Evolutionary conservation across 2,888 invertebrate species (phyloP).

Genomic region (Andrena trimmerana): DNA sequence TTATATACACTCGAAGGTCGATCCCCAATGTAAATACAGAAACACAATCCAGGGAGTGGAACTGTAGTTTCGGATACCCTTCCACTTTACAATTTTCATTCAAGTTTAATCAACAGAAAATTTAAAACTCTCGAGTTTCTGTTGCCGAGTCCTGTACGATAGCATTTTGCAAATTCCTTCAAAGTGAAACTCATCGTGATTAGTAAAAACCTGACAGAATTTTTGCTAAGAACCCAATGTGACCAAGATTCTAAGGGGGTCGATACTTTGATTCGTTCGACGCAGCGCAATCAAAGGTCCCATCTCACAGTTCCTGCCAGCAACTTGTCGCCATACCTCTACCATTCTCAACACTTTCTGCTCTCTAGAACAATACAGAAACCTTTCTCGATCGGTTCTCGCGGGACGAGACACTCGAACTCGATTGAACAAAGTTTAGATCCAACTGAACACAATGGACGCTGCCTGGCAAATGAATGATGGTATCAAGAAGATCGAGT

Average conservation of each 20-base stretch:
- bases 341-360: conserved; percentile 8
- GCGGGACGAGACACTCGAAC: conserved; percentile 37
- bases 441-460: neutral
- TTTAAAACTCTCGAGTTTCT: neutral
- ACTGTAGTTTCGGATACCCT: too few relatives aligned
- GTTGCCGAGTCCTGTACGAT: too few relatives aligned
- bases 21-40: neutral
- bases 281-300: conserved; percentile 29
- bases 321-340: conserved; percentile 12
- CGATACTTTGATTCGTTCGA: conserved; percentile 15
- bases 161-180: too few relatives aligned
- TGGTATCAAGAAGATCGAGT: neutral
- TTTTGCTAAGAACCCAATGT: neutral
- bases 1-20: neutral
- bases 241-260: neutral
- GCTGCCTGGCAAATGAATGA: conserved; percentile 16
- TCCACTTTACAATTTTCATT: neutral
- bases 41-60: neutral
- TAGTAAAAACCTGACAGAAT: neutral
- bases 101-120: neutral
- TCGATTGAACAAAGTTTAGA: conserved; percentile 27
- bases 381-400: conserved; percentile 13
- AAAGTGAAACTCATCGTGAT: too few relatives aligned
- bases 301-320: conserved; percentile 22
- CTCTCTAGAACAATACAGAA: conserved; percentile 10